These are phyloP conservation scores for Acleris literana DNA, from an alignment of 2,888 invertebrate species.

Conservation along the genomic window DNA sequence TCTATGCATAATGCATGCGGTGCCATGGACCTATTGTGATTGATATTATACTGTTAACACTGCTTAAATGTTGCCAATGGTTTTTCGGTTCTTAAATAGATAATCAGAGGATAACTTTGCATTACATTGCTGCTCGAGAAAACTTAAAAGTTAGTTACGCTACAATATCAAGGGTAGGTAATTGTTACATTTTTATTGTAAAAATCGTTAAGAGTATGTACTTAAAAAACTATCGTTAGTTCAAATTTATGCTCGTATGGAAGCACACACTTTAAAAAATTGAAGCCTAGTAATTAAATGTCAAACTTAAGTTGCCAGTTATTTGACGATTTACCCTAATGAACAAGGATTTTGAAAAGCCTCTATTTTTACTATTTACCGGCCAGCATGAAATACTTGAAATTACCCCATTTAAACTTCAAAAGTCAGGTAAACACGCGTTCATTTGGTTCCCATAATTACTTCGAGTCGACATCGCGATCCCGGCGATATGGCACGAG, in stretches of 20 bases:
- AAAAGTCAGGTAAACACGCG: background rate
- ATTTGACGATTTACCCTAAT: no score
- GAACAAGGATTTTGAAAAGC: background rate
- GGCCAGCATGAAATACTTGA: background rate
- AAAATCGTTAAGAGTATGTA: no score
- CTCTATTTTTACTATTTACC: background rate
- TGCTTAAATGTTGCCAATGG: background rate
- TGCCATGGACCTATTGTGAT: constrained; percentile 25
- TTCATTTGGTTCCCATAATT: constrained; percentile 21
- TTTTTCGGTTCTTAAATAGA: background rate
- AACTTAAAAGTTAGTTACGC: no score
- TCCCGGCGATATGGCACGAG: constrained; percentile 11
- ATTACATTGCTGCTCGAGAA: no score
- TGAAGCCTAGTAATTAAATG: no score
- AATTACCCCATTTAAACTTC: constrained; percentile 2
- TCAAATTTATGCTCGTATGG: no score
- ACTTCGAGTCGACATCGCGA: constrained; percentile 12
- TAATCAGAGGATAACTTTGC: no score
- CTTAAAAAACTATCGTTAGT: no score
- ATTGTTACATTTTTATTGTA: no score
- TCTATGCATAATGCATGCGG: constrained; percentile 31
- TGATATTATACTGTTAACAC: constrained; percentile 26
- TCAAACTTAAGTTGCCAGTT: no score
- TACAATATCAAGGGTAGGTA: no score
- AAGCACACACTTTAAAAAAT: no score